phyloP scores from a whole-genome alignment of 2,113 vertebrate species.

The Vombatus ursinus region DNA sequence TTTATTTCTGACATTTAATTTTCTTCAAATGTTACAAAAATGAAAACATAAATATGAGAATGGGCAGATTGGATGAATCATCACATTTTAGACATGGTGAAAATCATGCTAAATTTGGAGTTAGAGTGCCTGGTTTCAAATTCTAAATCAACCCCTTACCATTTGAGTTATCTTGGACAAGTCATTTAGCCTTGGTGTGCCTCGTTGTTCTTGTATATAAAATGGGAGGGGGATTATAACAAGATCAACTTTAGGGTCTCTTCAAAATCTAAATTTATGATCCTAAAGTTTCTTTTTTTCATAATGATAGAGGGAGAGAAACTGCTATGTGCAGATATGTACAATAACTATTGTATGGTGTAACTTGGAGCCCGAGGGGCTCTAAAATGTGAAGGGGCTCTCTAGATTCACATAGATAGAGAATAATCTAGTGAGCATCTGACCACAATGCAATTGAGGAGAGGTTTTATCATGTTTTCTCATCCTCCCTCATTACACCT shows the following conservation, averaged over 20 bases:
- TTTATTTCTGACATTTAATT: neutral
- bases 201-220: neutral
- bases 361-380: no score
- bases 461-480: no score
- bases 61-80: no score
- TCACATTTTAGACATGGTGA: no score
- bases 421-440: no score
- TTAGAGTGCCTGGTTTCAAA: neutral
- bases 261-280: neutral
- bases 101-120: neutral
- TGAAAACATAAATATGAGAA: no score
- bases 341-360: no score
- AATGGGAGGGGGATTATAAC: neutral
- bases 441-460: no score
- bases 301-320: neutral
- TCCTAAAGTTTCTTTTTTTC: neutral
- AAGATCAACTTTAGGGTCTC: neutral
- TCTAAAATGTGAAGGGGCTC: no score
- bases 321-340: neutral
- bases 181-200: neutral
- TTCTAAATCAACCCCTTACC: neutral
- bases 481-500: no score
- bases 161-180: neutral
- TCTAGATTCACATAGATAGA: no score
- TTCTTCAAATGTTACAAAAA: neutral